Evolutionary conservation across 2,888 invertebrate species (phyloP).

Genomic region (Synergus itoensis): DNA sequence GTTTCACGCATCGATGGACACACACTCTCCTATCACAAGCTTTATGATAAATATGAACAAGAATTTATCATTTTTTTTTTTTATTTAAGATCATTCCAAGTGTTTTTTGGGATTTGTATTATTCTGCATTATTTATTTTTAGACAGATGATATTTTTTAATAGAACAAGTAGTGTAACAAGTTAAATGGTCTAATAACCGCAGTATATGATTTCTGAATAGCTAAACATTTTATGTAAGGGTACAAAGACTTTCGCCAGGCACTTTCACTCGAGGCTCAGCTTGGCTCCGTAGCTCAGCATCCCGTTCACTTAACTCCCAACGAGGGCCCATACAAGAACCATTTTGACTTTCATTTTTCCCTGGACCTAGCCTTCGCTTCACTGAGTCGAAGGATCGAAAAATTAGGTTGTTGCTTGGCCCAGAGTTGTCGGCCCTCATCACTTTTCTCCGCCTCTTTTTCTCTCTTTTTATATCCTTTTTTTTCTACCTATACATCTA

Average conservation of each 20-base stretch:
- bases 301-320: constrained; percentile 72
- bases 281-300: constrained; percentile 67
- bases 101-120: no score
- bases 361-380: constrained; percentile 45
- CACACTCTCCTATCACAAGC: constrained; percentile 7
- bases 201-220: constrained; percentile 69
- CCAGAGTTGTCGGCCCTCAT: constrained; percentile 22
- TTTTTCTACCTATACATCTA: neutral
- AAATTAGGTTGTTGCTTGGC: constrained; percentile 17
- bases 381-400: constrained; percentile 41
- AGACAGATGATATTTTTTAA: neutral
- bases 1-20: neutral
- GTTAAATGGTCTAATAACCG: constrained; percentile 57
- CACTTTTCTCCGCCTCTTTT: neutral
- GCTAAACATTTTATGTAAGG: constrained; percentile 74
- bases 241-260: constrained; percentile 76
- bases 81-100: no score
- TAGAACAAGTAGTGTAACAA: constrained; percentile 43
- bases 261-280: constrained; percentile 75
- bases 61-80: neutral
- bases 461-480: constrained; percentile 10
- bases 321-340: constrained; percentile 15
- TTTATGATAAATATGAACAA: neutral
- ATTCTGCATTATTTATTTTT: neutral
- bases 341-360: constrained; percentile 56